Evolutionary conservation across 2,113 vertebrate genomes (phyloP).

Genomic region (Podarcis cretensis): DNA sequence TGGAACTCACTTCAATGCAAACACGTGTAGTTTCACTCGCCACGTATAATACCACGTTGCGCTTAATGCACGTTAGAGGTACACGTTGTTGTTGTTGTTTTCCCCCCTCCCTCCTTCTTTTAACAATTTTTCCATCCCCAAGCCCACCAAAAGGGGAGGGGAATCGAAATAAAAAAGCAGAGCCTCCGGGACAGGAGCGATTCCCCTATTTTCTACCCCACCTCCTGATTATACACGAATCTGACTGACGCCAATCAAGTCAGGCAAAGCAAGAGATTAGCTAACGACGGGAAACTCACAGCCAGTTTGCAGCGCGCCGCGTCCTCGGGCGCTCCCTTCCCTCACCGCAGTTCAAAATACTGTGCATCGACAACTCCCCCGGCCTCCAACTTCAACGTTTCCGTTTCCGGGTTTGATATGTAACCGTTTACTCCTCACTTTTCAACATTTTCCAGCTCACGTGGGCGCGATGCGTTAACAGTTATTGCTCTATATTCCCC

Average conservation of each 20-base stretch:
- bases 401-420: constrained; percentile 55
- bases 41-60: neutral
- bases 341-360: neutral
- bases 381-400: neutral
- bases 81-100: neutral
- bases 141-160: too few relatives aligned
- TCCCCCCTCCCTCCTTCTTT: neutral
- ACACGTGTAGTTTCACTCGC: neutral
- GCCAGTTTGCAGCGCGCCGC: accelerated
- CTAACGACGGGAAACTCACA: neutral
- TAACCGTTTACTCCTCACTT: neutral
- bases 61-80: neutral
- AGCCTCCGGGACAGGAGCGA: neutral
- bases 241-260: neutral
- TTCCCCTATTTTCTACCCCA: neutral
- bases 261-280: neutral
- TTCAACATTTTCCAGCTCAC: neutral
- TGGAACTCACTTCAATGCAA: neutral
- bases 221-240: neutral
- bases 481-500: neutral
- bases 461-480: neutral
- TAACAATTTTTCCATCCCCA: too few relatives aligned
- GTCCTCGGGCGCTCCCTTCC: neutral
- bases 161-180: too few relatives aligned
- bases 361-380: neutral